Conservation (phyloP, 2,888 invertebrate genomes). For the Lordiphosa fenestrarum region DNA sequence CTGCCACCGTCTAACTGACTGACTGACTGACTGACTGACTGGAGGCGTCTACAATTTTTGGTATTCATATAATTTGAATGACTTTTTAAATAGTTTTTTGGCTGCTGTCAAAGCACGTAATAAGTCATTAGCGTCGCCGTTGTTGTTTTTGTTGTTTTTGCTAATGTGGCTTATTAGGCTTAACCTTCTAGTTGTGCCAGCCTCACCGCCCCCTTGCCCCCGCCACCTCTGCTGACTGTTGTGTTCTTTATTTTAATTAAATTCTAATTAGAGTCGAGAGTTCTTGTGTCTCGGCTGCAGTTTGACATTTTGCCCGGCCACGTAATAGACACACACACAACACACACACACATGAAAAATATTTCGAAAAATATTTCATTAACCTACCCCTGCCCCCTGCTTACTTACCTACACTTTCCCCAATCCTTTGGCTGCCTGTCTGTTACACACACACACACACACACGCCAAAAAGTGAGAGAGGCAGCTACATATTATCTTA, state of each 20-base stretch:
- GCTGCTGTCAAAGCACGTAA: constrained; percentile 45
- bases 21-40: constrained; percentile 16
- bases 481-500: constrained; percentile 30
- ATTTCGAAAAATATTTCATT: constrained; percentile 73
- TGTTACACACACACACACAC: constrained; percentile 21
- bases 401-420: background rate
- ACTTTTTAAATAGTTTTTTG: constrained; percentile 78
- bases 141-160: constrained; percentile 43
- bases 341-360: constrained; percentile 44
- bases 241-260: constrained; percentile 75
- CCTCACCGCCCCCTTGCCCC: background rate
- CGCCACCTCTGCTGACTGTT: constrained; percentile 14
- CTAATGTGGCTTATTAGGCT: constrained; percentile 76
- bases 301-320: constrained; percentile 71
- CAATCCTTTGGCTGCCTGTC: constrained; percentile 32
- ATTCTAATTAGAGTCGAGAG: constrained; percentile 76
- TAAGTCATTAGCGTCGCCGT: constrained; percentile 72
- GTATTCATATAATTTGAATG: constrained; percentile 76
- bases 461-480: background rate
- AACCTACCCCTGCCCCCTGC: constrained; percentile 31
- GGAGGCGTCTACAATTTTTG: constrained; percentile 27
- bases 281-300: constrained; percentile 40
- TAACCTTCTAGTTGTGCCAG: constrained; percentile 26
- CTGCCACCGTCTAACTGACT: constrained; percentile 1
- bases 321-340: constrained; percentile 59